Percentiles rank a stretch among this genome's conserved stretches.
phyloP scores from a whole-genome alignment of 1,140 invertebrate genomes.

The Elymnias hypermnestra region DNA sequence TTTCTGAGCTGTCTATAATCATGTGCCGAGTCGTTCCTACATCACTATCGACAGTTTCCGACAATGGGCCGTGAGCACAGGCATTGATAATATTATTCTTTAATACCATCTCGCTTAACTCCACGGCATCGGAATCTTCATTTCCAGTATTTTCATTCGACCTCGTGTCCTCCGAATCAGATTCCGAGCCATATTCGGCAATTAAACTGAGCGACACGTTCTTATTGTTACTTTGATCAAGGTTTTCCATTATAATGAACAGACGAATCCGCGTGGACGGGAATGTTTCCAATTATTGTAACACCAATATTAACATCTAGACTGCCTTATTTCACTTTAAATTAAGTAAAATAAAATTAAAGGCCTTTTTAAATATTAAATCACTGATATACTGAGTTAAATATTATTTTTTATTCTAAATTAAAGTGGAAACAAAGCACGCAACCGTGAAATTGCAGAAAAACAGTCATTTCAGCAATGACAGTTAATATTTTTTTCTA shows the following conservation, averaged over 20 bases:
- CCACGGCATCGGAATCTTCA: constrained; percentile 55
- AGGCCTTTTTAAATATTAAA: no score
- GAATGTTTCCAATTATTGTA: constrained; percentile 18
- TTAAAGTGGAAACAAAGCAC: constrained; percentile 18
- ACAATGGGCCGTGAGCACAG: constrained; percentile 62
- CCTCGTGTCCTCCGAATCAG: constrained; percentile 54
- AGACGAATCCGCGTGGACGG: constrained; percentile 34
- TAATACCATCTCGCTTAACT: constrained; percentile 68
- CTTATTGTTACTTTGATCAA: constrained; percentile 61
- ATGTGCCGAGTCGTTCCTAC: constrained; percentile 46
- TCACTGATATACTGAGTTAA: no score
- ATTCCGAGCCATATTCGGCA: constrained; percentile 64
- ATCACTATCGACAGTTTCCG: constrained; percentile 32
- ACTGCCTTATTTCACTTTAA: constrained; percentile 1
- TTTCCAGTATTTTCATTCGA: constrained; percentile 49
- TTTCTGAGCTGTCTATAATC: constrained; percentile 61
- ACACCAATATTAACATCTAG: no score
- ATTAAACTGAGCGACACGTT: constrained; percentile 65
- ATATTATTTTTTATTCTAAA: neutral
- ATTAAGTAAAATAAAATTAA: constrained; percentile 5
- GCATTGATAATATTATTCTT: constrained; percentile 73
- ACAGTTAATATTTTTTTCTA: constrained; percentile 7
- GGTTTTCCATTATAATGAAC: constrained; percentile 55
- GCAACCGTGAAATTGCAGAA: constrained; percentile 22
- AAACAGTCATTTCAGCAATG: constrained; percentile 15